These are phyloP conservation scores for Eupithecia inturbata DNA, from an alignment of 2,888 invertebrate species.

Conservation along the genomic window DNA sequence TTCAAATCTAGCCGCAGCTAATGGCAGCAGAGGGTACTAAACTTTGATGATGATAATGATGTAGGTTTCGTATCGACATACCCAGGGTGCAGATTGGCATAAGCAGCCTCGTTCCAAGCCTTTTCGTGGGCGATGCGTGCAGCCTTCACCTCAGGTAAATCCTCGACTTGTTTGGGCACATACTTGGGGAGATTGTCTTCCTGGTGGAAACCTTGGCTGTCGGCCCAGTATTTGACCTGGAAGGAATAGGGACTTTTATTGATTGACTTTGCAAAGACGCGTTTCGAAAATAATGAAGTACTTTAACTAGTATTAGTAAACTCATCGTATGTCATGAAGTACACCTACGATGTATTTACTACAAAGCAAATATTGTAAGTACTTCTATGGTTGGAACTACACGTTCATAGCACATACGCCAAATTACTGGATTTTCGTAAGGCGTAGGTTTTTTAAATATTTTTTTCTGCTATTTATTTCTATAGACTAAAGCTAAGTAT, in stretches of 20 bases:
- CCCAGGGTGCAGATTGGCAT: constrained; percentile 60
- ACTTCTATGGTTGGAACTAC: too few relatives aligned
- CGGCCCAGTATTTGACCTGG: constrained; percentile 89
- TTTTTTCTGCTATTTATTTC: neutral
- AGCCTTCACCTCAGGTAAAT: constrained; percentile 87
- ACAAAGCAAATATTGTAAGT: neutral
- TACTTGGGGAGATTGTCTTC: constrained; percentile 88
- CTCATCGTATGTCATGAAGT: too few relatives aligned
- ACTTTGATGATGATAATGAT: too few relatives aligned
- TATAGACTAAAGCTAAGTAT: neutral
- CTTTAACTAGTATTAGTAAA: too few relatives aligned
- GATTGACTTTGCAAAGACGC: neutral
- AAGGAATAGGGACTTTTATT: neutral
- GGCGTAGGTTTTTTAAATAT: neutral
- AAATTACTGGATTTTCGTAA: neutral
- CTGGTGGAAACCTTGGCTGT: constrained; percentile 90
- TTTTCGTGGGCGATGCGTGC: constrained; percentile 88
- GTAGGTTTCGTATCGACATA: constrained; percentile 16
- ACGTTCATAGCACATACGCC: too few relatives aligned
- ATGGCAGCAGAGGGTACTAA: too few relatives aligned
- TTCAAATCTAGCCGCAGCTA: too few relatives aligned
- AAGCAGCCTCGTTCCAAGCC: constrained; percentile 87
- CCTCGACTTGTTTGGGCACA: constrained; percentile 85
- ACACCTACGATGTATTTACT: too few relatives aligned
- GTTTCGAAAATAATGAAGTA: too few relatives aligned